Base-by-base conservation (phyloP, 2,113 vertebrate species). In the Campylorhamphus procurvoides region DNA sequence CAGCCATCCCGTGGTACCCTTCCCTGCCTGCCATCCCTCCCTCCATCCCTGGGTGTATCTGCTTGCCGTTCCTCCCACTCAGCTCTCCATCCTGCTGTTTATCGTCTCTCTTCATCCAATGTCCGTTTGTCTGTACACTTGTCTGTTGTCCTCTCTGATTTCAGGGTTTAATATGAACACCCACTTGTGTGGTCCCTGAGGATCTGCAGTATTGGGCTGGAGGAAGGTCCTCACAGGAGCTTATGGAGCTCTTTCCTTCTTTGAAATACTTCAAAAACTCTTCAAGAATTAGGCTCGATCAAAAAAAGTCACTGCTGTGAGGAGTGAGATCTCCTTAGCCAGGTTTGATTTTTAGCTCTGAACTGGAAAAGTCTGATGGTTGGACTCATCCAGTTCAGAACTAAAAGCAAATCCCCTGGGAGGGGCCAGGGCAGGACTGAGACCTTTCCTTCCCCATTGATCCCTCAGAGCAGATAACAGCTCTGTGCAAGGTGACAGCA, bases 1-100 rank as follows among this genome's bases (percentile, higher is more conserved):
- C 10, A 10, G 31, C 13, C 56, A 3, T 4, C 29, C 71, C 35
- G 0, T 0, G 13, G n/a, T 28, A 14, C 29, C 33, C 13, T 50
- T 24, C 52, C 24, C 47, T 67, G 53, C 18, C 19, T 49, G 39
- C n/a, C n/a, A 7, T 20, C 56, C 20, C 35, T 58, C 19, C 17
- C 6, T 39, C 58, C 84, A 3, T 14, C 72, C 58, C 46, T 18
- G 5, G 1, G 42, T 56, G 3, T 1, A 4, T 5, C 37, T 62
- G 14, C 79, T n/a, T 20, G 33, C 20, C 8, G 1, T 55, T 82
- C 20, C 25, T 19, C 5, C 46, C 35, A 8, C 9, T 29, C 58
- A 33, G 33, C 47, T 67, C 91, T 73, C 67, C 44, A 17, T 28
- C 66, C 64, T 44, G 40, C 22, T 59, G 2, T n/a, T 39, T 62